Base-by-base conservation (phyloP, 2,888 invertebrate species). In the Colostygia pectinataria region DNA sequence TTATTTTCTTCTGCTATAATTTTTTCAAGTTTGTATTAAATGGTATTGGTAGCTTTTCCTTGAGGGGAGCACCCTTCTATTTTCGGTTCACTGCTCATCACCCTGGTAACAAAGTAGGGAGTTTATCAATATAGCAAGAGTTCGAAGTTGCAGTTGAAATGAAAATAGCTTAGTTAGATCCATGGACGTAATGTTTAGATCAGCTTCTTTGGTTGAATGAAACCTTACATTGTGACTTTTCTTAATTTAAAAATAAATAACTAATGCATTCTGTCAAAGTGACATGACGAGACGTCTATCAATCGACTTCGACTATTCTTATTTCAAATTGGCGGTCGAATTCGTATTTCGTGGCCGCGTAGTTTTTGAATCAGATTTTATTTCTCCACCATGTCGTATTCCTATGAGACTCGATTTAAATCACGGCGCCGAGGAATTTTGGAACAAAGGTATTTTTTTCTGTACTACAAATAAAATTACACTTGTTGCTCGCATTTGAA, bases 361-460 rank as follows among this genome's bases (percentile, higher is more conserved):
- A 40, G 48, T 53, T 53, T 37, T 47, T 4, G 13, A 48, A 46
- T 46, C 38, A 7, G 12, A 28, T 27, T 38, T 41, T 39, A 29
- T 39, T 29, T 37, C 32, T 54, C 43, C 34, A 40, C 24, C 23
- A 61, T 59, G 59, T 61, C 55, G 38, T 46, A 53, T 56, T 37
- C 46, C 6, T 65, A 65, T 50, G 55, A 60, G 52, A 60, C 63
- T 18, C 52, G 61, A 24, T 58, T 52, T 39, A 60, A 52, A 47
- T 42, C 54, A 13, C 50, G 51, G 40, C 45, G 44, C 5, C 45
- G 43, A 10, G 49, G 32, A 29, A 47, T 15, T 28, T 33, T 25
- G 0, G 49, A 39, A 6, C 31, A 31, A 28, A 57, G 58, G 63
- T 64, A 53, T 29, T 18, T 42, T 2, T 6, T 3, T 15, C 15